Base-by-base conservation (phyloP, 2,113 vertebrate species). In the Protomyctophum bolini region DNA sequence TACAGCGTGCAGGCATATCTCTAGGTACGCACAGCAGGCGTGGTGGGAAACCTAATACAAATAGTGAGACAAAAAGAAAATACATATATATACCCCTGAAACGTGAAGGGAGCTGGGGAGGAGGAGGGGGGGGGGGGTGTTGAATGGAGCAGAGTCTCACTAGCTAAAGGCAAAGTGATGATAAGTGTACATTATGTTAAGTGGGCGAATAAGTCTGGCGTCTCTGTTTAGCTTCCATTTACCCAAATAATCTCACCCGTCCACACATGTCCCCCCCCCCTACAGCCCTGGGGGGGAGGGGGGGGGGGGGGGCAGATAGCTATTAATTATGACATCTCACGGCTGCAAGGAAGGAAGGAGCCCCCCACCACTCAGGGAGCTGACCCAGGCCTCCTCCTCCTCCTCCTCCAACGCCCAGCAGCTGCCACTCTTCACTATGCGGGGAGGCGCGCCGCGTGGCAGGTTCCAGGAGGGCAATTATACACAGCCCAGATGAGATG, bases 251-350 rank as follows among this genome's bases (percentile, higher is more conserved):
- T 74, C 61, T 66, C 62, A 51, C 59, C 62, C 52, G 15, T 15
- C n/a, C 51, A 14, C 33, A 50, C 46, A 50, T 7, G 33, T 14
- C 48, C 33, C 51, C 33, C 21, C 8, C 15, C 28, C 45, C 6
- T 7, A 66, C 66, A 52, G 29, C 83, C 72, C 71, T 15, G 4
- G 62, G 66, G 76, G 51, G 28, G 10, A 29, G 15, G 9, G n/a
- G 14, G 9, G 56, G 9, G 56, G n/a, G 9, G 15, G 6, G 55
- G 55, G 72, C 63, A 76, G 84, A 84, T 76, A 84, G 81, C 88
- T 85, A 88, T 90, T 91, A 91, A 92, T 92, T 91, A 91, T 88
- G 88, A 91, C 86, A 87, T 91, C 85, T 89, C 81, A 63, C 76
- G 81, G 77, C 83, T 82, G 83, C 79, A 73, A 84, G 74, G 76